phyloP scores from a whole-genome alignment of 2,797 vertebrate genomes.

The Eremophila alpestris region DNA sequence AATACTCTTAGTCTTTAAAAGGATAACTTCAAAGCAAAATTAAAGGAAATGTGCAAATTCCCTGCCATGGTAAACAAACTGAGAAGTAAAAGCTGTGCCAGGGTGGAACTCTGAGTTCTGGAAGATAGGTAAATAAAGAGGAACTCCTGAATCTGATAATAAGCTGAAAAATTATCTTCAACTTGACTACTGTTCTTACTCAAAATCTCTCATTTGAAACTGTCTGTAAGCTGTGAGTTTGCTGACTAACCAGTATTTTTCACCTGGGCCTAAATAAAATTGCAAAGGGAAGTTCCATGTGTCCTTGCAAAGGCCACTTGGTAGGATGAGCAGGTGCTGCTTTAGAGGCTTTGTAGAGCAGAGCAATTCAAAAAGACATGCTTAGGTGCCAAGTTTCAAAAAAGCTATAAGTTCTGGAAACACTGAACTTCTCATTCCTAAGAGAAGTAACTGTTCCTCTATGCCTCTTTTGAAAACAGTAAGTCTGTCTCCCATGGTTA shows the following conservation, averaged over 20 bases:
- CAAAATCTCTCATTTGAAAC: neutral
- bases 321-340: neutral
- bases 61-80: neutral
- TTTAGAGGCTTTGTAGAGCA: neutral
- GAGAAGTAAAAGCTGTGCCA: neutral
- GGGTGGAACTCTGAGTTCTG: neutral
- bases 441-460: neutral
- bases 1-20: neutral
- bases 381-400: neutral
- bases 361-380: neutral
- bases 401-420: neutral
- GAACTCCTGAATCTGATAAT: neutral
- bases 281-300: neutral
- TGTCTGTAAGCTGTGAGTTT: neutral
- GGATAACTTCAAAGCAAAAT: neutral
- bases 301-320: rapidly evolving
- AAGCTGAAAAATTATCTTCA: neutral
- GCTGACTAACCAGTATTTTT: neutral
- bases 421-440: neutral
- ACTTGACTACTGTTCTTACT: neutral
- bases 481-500: neutral
- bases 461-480: neutral
- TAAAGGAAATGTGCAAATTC: neutral
- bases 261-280: neutral
- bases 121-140: neutral